These are phyloP conservation scores for Diabrotica balteata DNA, from an alignment of 2,888 invertebrate species.

Conservation along the genomic window DNA sequence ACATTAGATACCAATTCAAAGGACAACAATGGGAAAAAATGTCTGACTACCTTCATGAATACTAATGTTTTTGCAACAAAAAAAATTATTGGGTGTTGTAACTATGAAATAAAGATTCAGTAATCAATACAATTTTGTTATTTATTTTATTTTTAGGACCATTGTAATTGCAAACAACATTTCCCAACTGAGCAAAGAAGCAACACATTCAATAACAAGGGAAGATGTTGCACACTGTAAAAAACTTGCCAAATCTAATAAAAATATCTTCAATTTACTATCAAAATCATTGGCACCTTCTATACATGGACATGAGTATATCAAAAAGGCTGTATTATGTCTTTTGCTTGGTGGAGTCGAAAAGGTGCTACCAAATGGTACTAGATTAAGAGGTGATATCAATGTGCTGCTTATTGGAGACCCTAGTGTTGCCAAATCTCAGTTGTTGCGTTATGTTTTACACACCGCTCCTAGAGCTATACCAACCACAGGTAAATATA, in stretches of 20 bases:
- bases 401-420: conserved; percentile 83
- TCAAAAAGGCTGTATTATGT: conserved; percentile 95
- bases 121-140: no score
- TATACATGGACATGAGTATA: conserved; percentile 95
- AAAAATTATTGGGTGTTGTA: no score
- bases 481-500: conserved; percentile 78
- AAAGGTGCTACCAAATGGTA: conserved; percentile 90
- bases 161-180: conserved; percentile 94
- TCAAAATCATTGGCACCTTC: conserved; percentile 95
- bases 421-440: conserved; percentile 99
- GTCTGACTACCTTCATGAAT: no score
- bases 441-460: conserved; percentile 90
- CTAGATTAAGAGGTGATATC: conserved; percentile 81
- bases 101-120: no score
- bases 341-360: conserved; percentile 94
- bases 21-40: no score
- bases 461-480: conserved; percentile 95
- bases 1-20: no score
- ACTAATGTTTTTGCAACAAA: no score
- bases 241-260: conserved; percentile 73
- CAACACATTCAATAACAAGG: conserved; percentile 75
- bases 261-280: conserved; percentile 87
- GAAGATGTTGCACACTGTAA: conserved; percentile 92
- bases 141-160: conserved; percentile 68
- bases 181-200: conserved; percentile 87